phyloP scores from a whole-genome alignment of 2,888 invertebrate genomes.

The Polydrusus cervinus region DNA sequence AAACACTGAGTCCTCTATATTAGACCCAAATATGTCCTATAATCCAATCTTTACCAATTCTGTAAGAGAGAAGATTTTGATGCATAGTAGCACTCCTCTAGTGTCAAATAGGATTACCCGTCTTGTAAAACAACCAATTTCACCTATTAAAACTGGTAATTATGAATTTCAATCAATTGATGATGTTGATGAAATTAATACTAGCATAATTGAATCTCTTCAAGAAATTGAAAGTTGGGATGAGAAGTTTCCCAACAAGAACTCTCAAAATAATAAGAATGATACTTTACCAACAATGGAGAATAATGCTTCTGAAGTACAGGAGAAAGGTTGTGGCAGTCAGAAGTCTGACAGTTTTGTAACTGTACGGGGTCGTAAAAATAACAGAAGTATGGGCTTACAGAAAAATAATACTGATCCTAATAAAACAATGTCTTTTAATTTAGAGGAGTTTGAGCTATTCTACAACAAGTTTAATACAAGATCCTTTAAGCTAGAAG shows the following conservation, averaged over 20 bases:
- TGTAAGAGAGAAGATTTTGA: slow-evolving; percentile 31
- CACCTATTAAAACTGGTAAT: slow-evolving; percentile 33
- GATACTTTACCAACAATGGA: neutral
- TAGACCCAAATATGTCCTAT: slow-evolving; percentile 18
- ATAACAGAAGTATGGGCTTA: neutral
- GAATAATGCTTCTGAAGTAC: too few relatives aligned
- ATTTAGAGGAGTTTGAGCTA: slow-evolving; percentile 15
- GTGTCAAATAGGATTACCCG: slow-evolving; percentile 11
- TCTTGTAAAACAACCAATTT: slow-evolving; percentile 41
- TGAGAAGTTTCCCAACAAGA: slow-evolving; percentile 9
- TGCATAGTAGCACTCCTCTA: slow-evolving; percentile 50
- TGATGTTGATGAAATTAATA: slow-evolving; percentile 23
- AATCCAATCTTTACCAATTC: slow-evolving; percentile 41
- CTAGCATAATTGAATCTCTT: slow-evolving; percentile 18
- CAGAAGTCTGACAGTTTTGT: neutral
- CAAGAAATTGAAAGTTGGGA: slow-evolving; percentile 39
- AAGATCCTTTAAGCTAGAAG: slow-evolving; percentile 27
- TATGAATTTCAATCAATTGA: slow-evolving; percentile 23
- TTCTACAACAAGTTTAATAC: slow-evolving; percentile 23
- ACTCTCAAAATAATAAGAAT: neutral
- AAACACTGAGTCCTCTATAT: neutral
- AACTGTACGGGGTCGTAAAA: slow-evolving; percentile 13
- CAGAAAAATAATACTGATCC: neutral
- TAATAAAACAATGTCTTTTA: slow-evolving; percentile 14
- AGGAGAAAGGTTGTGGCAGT: too few relatives aligned